phyloP scores from a whole-genome alignment of 2,888 invertebrate species.

The Limulus polyphemus region DNA sequence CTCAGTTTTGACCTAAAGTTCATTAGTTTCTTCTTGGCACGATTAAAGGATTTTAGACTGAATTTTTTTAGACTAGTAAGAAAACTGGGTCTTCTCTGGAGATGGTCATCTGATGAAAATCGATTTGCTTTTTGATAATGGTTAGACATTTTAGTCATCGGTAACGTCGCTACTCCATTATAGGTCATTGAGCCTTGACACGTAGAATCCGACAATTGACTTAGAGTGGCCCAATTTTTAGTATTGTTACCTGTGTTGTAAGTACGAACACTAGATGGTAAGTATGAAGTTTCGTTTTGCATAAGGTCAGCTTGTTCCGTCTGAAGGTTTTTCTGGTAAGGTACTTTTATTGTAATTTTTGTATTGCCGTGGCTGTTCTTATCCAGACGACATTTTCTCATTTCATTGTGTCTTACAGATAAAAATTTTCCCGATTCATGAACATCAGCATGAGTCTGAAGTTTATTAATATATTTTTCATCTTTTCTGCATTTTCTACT shows the following conservation, averaged over 20 bases:
- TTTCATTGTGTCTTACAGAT: not conserved
- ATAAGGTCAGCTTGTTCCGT: constrained; percentile 1
- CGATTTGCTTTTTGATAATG: constrained; percentile 14
- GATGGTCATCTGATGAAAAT: constrained; percentile 16
- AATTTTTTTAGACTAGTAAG: constrained; percentile 18
- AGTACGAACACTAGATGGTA: constrained; percentile 11
- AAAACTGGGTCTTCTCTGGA: constrained; percentile 11
- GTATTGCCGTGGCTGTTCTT: constrained; percentile 12
- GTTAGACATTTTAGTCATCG: not conserved
- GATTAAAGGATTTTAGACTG: constrained; percentile 16
- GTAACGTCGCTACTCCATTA: constrained; percentile 6
- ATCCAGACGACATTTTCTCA: too few species aligned
- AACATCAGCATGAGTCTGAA: too few species aligned
- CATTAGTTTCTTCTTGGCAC: constrained; percentile 19
- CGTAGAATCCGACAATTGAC: constrained; percentile 14
- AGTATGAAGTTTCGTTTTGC: not conserved
- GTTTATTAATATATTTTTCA: too few species aligned
- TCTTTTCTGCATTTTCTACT: too few species aligned
- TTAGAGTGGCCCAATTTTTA: constrained; percentile 22
- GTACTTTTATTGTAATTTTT: constrained; percentile 17
- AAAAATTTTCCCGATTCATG: too few species aligned
- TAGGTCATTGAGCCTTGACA: constrained; percentile 7
- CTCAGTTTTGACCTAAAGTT: constrained; percentile 4
- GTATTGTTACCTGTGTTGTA: constrained; percentile 16
- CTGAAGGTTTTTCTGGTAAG: constrained; percentile 7